These are phyloP conservation scores for Drosophila parabipectinata DNA, from an alignment of 1,140 invertebrate genomes.

Conservation along the genomic window DNA sequence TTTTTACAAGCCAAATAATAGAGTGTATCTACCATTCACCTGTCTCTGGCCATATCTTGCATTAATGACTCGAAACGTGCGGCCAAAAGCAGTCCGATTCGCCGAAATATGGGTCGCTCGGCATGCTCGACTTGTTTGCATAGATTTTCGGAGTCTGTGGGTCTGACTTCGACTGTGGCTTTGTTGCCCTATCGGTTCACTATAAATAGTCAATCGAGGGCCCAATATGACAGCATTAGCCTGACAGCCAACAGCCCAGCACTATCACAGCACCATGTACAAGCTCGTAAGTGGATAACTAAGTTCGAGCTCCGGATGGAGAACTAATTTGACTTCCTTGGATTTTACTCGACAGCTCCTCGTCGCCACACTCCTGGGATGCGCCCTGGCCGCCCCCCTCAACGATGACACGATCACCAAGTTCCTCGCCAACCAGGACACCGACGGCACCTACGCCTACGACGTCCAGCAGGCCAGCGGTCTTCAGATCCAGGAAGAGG, in stretches of 20 bases:
- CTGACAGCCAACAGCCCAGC: conserved; percentile 25
- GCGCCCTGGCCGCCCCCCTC: conserved; percentile 43
- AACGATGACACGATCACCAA: conserved; percentile 43
- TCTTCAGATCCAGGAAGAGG: conserved; percentile 36
- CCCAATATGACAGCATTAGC: conserved; percentile 40
- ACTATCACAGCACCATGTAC: conserved; percentile 54
- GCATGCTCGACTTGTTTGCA: conserved; percentile 52
- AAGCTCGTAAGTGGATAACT: conserved; percentile 60
- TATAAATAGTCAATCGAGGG: conserved; percentile 62
- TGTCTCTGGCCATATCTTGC: conserved; percentile 11
- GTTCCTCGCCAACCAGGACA: conserved; percentile 40
- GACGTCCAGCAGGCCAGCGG: conserved; percentile 38
- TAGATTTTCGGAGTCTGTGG: conserved; percentile 39
- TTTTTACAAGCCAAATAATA: background rate
- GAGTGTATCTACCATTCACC: conserved; percentile 11
- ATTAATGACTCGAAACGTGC: conserved; percentile 41
- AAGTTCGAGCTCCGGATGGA: background rate
- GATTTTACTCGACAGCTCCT: conserved; percentile 43
- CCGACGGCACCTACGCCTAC: conserved; percentile 50
- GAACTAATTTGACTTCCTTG: conserved; percentile 20
- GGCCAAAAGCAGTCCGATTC: conserved; percentile 43
- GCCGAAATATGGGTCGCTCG: conserved; percentile 42
- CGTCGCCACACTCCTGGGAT: conserved; percentile 50
- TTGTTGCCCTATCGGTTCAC: conserved; percentile 18
- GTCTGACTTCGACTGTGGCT: conserved; percentile 16